Conservation (phyloP, 1,140 invertebrate genomes). For the Laupala kohalensis region DNA sequence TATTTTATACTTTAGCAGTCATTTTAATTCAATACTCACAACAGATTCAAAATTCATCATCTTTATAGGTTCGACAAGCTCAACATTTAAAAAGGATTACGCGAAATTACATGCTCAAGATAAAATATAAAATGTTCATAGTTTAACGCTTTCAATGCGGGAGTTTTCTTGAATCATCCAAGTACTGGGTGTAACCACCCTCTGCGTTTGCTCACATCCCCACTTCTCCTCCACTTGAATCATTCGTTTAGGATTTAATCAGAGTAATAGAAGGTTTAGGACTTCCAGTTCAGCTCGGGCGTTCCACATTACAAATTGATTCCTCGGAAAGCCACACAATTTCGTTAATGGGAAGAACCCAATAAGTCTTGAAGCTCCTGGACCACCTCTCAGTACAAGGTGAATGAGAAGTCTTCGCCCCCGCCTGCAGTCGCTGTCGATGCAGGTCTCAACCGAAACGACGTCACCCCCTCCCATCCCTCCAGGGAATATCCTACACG, state of each 20-base stretch:
- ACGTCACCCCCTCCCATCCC: too few species aligned
- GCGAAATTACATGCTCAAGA: neutral
- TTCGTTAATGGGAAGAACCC: slow-evolving; percentile 13
- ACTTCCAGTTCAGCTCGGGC: neutral
- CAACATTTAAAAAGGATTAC: too few species aligned
- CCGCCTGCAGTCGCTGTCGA: neutral
- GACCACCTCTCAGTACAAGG: slow-evolving; percentile 2
- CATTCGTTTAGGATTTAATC: slow-evolving; percentile 14
- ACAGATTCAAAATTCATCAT: too few species aligned
- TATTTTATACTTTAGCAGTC: too few species aligned
- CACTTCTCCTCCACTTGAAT: neutral
- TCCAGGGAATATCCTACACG: too few species aligned
- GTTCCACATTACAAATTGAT: slow-evolving; percentile 8
- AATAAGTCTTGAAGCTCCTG: slow-evolving; percentile 7
- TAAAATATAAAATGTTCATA: slow-evolving; percentile 7
- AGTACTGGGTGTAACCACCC: neutral
- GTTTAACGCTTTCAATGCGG: slow-evolving; percentile 2
- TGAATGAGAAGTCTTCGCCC: neutral
- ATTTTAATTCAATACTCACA: too few species aligned
- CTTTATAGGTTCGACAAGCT: too few species aligned
- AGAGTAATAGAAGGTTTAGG: slow-evolving; percentile 13
- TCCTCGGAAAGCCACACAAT: slow-evolving; percentile 11
- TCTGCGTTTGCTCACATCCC: neutral
- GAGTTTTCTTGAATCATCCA: slow-evolving; percentile 5
- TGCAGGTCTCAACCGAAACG: too few species aligned